phyloP scores from a whole-genome alignment of 2,888 invertebrate genomes.

The Muschampia plurimacula region DNA sequence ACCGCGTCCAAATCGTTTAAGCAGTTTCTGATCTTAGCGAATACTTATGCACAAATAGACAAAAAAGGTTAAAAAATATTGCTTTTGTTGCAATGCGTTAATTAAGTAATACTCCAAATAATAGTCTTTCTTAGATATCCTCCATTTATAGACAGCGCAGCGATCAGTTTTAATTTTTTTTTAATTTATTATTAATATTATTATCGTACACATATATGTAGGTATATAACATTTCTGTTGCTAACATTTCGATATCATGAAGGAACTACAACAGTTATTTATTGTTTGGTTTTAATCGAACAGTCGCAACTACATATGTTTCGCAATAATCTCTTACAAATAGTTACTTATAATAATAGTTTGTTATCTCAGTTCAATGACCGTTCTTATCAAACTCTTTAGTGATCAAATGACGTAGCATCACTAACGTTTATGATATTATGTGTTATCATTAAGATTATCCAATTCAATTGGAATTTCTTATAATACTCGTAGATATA shows the following conservation, averaged over 20 bases:
- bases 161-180: too few species aligned
- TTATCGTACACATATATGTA: too few species aligned
- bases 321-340: constrained; percentile 30
- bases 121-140: too few species aligned
- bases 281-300: background rate
- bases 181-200: too few species aligned
- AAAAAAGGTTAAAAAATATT: too few species aligned
- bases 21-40: too few species aligned
- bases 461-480: constrained; percentile 29
- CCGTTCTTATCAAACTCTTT: constrained; percentile 69
- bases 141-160: too few species aligned
- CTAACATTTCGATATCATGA: background rate
- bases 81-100: too few species aligned
- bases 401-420: constrained; percentile 54
- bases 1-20: too few species aligned
- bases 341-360: constrained; percentile 17
- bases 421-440: constrained; percentile 43
- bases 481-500: constrained; percentile 6
- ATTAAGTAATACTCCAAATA: too few species aligned
- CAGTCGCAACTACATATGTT: constrained; percentile 2
- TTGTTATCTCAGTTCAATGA: constrained; percentile 60
- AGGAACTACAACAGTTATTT: background rate
- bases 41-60: too few species aligned
- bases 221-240: too few species aligned
- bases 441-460: constrained; percentile 43